A percentile compares a stretch with the other conserved stretches of the same genome.
phyloP scores from a whole-genome alignment of 2,888 invertebrate species.

The Gymnoscelis rufifasciata region DNA sequence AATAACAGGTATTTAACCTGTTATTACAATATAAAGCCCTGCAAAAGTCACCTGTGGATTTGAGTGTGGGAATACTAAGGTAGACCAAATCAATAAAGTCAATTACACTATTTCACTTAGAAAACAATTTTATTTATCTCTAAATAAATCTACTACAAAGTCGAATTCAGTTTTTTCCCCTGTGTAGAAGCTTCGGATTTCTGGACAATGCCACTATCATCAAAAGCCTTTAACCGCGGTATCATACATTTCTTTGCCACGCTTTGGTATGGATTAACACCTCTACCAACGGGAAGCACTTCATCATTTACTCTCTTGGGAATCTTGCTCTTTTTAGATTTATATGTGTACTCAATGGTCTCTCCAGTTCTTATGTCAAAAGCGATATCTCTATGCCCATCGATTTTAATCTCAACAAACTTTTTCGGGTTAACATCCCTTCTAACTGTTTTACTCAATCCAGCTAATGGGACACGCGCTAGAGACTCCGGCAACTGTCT shows the following conservation, averaged over 20 bases:
- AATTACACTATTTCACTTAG: too few species aligned
- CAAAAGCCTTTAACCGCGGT: slow-evolving; percentile 36
- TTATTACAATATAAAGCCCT: too few species aligned
- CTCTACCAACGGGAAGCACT: slow-evolving; percentile 16
- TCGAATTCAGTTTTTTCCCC: slow-evolving; percentile 36
- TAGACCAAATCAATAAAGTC: too few species aligned
- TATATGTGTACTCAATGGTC: background rate
- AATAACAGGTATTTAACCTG: too few species aligned
- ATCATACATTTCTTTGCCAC: slow-evolving; percentile 25
- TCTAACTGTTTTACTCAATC: too few species aligned
- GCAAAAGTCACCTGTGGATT: too few species aligned
- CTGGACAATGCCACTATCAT: slow-evolving; percentile 34
- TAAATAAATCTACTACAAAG: slow-evolving; percentile 34
- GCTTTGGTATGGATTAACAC: too few species aligned
- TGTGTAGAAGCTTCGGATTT: slow-evolving; percentile 3
- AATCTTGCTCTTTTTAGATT: slow-evolving; percentile 40
- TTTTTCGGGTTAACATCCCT: background rate
- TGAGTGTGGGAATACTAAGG: too few species aligned
- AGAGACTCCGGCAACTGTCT: too few species aligned
- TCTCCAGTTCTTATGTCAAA: slow-evolving; percentile 16
- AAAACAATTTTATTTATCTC: background rate
- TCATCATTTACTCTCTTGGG: slow-evolving; percentile 30
- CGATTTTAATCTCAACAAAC: slow-evolving; percentile 35
- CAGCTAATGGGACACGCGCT: too few species aligned
- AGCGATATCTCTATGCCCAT: slow-evolving; percentile 30